Evolutionary conservation across 2,113 vertebrate genomes (phyloP).

Genomic region (Cyprinodon variegatus): DNA sequence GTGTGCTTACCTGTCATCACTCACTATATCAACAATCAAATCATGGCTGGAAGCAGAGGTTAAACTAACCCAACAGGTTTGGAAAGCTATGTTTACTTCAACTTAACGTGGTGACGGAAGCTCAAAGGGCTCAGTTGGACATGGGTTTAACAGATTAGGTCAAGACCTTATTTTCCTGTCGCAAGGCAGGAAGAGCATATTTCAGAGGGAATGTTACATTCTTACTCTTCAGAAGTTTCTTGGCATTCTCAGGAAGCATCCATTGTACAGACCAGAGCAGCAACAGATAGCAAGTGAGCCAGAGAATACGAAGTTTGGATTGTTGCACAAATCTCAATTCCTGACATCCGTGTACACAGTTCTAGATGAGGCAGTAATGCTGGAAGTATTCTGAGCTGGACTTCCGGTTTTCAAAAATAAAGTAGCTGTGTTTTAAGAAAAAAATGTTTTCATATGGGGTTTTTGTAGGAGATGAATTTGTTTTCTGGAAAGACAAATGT

Average conservation of each 20-base stretch:
- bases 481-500: not conserved
- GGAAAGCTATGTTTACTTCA: not conserved
- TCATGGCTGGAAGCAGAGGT: conserved; percentile 3
- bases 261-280: conserved; percentile 17
- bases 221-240: conserved; percentile 20
- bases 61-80: conserved; percentile 24
- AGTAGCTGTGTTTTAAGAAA: not conserved
- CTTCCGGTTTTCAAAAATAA: not conserved
- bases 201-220: conserved; percentile 38
- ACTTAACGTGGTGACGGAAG: conserved; percentile 4
- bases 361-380: not conserved
- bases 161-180: conserved; percentile 13
- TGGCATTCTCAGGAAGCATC: conserved; percentile 65
- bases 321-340: conserved; percentile 4
- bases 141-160: conserved; percentile 7
- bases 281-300: conserved; percentile 30
- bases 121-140: conserved; percentile 11
- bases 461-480: not conserved
- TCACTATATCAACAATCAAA: conserved; percentile 25
- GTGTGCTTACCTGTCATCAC: conserved; percentile 1
- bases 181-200: conserved; percentile 50
- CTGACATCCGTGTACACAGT: not conserved
- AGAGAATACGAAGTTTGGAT: conserved; percentile 13
- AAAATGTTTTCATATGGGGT: too few relatives aligned
- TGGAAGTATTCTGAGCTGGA: not conserved